Evolutionary conservation across 2,113 vertebrate genomes (phyloP), one percentile per base, ranked within the genome.

Genomic region (Sterna hirundo): DNA sequence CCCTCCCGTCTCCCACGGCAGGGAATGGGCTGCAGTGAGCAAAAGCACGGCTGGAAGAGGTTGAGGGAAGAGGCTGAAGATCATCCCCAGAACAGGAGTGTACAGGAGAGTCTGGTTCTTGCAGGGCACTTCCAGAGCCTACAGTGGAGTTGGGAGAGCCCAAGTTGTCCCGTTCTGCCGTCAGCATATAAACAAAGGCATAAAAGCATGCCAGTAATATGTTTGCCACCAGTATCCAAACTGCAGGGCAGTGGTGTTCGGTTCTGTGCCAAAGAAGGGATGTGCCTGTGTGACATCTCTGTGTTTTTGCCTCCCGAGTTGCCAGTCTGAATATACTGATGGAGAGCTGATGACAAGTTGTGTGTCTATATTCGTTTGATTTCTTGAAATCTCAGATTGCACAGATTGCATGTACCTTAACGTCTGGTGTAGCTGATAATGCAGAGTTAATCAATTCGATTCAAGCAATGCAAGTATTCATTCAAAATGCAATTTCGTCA

Each of bases 111-210:
- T 20, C 47, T 34, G 36, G 15, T 51, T 68, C n/a, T 10, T 47
- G 17, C 25, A 42, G 32, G 18, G 15, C 21, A 27, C 36, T 79
- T 58, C 26, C 74, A 65, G 51, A 55, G 20, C 52, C 75, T 46
- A 2, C 19, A 9, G 23, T 9, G 13, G 38, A n/a, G 38, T 17
- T 54, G 52, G 38, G 68, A 55, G 47, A 75, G 19, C 32, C 30
- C 12, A 15, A 10, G 47, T 19, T 7, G 2, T 27, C 42, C 49
- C 9, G 1, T 57, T 55, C n/a, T 55, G 26, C 61, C 0, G 0
- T 36, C 1, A 0, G 25, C 47, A 27, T 22, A 3, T 12, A 22
- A 30, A 5, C 30, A 26, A 51, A 25, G 9, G 7, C 15, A 3
- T n/a, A 22, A 42, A 25, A 42, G 46, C 29, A 42, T 42, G 27